Base-by-base conservation (phyloP, 2,797 vertebrate genomes). In the Nyctibius grandis region DNA sequence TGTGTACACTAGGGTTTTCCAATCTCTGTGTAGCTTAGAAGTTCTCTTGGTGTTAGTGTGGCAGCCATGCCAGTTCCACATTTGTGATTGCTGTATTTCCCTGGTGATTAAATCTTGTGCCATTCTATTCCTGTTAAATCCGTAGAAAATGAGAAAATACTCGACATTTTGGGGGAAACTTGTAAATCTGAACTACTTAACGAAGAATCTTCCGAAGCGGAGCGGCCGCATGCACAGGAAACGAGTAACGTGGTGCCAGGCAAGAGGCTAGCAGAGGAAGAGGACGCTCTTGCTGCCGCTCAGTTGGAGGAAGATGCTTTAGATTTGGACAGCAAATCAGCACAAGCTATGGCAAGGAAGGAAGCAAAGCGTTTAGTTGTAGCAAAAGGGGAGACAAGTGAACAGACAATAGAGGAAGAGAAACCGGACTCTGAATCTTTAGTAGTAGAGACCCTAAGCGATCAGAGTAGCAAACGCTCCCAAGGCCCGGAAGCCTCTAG, bases 81-180 rank as follows among this genome's bases (percentile, higher is more conserved):
- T 99, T 99, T 99, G 98, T 99, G 98, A 98, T 99, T 99, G 98
- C 98, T 99, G 98, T 99, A 98, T 99, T 98, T 99, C 98, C 98
- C 99, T 99, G 99, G 99, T 99, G 98, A 99, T 99, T 99, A 99
- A 99, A 99, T 98, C 98, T 98, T 99, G 98, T 99, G 98, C 99
- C 99, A 99, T 99, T 99, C 99, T 99, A 99, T 99, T 99, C 99
- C 99, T 99, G 99, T 99, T 99, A 99, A 99, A 99, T 99, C 99
- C 99, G 99, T 99, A 99, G 99, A 99, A 99, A 99, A 99, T 99
- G 99, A 99, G 98, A 99, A 99, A 99, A 99, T 99, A 99, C 99
- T 99, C 98, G 99, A 98, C 97, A 98, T 98, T 98, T 98, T 98
- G 98, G 98, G 98, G 98, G 98, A 99, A 99, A 99, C 98, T 99